Evolutionary conservation across 1,140 invertebrate species (phyloP).

Genomic region (Carposina sasakii): DNA sequence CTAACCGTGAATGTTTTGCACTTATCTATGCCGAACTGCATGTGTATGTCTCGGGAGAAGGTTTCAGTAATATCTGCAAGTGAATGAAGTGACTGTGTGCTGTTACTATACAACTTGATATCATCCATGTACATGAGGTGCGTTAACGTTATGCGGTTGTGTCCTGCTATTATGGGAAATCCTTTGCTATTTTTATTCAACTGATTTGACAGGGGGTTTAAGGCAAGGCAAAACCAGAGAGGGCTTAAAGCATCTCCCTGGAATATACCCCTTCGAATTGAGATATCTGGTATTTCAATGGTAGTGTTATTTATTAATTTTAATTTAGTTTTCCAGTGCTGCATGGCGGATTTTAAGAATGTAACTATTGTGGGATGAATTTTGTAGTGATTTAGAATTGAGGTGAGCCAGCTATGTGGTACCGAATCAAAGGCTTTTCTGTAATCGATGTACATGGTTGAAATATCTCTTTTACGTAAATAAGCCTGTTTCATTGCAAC

Average conservation of each 20-base stretch:
- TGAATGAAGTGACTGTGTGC: background rate
- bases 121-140: conserved; percentile 11
- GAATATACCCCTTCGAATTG: too few relatives aligned
- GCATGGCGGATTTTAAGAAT: background rate
- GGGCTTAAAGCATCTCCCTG: too few relatives aligned
- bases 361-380: background rate
- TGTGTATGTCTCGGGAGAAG: background rate
- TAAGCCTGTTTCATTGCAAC: too few relatives aligned
- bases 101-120: conserved; percentile 5
- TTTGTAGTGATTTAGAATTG: conserved; percentile 1
- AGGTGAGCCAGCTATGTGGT: background rate
- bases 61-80: conserved; percentile 1
- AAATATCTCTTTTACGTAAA: too few relatives aligned
- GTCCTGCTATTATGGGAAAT: too few relatives aligned
- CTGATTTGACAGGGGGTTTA: background rate
- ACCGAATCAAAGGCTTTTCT: too few relatives aligned
- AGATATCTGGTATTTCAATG: conserved; percentile 1
- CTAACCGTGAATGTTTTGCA: conserved; percentile 2
- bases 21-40: conserved; percentile 1
- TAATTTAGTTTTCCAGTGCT: background rate
- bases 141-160: background rate
- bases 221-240: background rate
- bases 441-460: too few relatives aligned
- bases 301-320: background rate
- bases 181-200: too few relatives aligned